Evolutionary conservation across 2,113 vertebrate genomes (phyloP), one percentile per base, ranked within the genome.

Genomic region (Octodon degus): DNA sequence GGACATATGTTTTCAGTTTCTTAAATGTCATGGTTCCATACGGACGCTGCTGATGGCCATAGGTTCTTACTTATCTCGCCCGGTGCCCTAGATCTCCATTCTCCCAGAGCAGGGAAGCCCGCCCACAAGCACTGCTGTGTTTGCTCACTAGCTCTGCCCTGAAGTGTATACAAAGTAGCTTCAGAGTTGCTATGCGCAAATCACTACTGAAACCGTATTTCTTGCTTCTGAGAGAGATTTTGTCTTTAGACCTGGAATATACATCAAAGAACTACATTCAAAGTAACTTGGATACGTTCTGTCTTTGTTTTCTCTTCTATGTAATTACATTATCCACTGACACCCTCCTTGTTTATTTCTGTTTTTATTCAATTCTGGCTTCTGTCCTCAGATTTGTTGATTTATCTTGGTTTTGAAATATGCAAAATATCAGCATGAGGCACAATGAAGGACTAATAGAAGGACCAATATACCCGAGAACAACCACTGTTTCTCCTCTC

Each of bases 401-500:
- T 80, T 90, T 68, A 68, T 79, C 62, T 79, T 82, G 32, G 50
- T 91, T 81, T 72, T 81, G 72, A 90, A 81, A 47, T 90, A 74
- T n/a, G 22, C 25, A 86, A 86, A 65, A 86, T 50, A 50, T 37
- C 58, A 47, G 58, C n/a, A 58, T 65, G 24, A 19, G 25, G 60
- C 20, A 30, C 3, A 43, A 16, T 72, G 24, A 80, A 17, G 8
- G 58, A 32, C 16, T 58, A 11, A 50, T 50, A 50, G 50, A 50
- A 50, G 50, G 14, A 58, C 16, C 17, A 58, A 47, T 32, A 16
- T 10, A 72, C 17, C 7, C 77, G 30, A 60, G 22, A 40, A 63
- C 0, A 63, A 16, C 34, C 20, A 43, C 34, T n/a, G n/a, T 65
- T n/a, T 30, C n/a, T 84, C 24, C 58, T 24, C 4, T 60, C 27